Conservation (phyloP, 2,888 invertebrate species). For the Cephus pulcher region DNA sequence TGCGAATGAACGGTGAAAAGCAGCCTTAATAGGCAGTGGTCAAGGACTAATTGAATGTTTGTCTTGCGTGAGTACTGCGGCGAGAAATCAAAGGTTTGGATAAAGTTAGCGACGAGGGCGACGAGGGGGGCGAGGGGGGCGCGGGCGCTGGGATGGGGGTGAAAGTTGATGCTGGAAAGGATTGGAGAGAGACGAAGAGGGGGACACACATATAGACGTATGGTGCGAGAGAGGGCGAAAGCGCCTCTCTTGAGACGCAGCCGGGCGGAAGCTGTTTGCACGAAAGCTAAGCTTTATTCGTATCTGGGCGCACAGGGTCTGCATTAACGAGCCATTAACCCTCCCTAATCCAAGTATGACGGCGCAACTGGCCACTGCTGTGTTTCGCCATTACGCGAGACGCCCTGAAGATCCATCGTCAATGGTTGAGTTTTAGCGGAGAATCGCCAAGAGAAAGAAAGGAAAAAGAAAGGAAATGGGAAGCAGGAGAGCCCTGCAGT, state of each 20-base stretch:
- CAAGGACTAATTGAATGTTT: slow-evolving; percentile 21
- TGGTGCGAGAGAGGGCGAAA: not conserved
- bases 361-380: not conserved
- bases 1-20: not conserved
- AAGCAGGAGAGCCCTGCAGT: not conserved
- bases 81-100: not conserved
- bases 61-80: slow-evolving; percentile 3
- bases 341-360: not conserved
- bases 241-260: not conserved
- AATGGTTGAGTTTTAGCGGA: no score
- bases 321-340: slow-evolving; percentile 8
- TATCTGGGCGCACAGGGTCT: not conserved
- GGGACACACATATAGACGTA: not conserved
- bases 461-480: no score
- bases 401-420: not conserved
- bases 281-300: slow-evolving; percentile 2
- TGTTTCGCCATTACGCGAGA: not conserved
- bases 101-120: no score
- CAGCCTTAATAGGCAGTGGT: slow-evolving; percentile 10
- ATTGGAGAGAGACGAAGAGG: not conserved
- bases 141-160: no score
- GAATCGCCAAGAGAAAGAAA: not conserved
- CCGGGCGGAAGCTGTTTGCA: not conserved
- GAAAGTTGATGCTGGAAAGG: not conserved
- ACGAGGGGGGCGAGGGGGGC: no score